Evolutionary conservation across 2,797 vertebrate species (phyloP).

Genomic region (Rhinella marina): DNA sequence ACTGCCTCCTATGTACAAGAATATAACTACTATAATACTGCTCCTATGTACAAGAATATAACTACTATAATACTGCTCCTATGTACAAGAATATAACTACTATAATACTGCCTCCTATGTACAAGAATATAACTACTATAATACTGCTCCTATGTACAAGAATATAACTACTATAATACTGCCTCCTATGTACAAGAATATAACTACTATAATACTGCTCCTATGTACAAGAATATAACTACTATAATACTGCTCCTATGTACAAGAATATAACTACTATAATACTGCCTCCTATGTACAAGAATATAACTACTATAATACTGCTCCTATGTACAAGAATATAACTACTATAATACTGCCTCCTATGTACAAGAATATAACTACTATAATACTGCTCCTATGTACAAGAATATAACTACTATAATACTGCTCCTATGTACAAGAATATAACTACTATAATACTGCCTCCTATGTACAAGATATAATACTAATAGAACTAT

Average conservation of each 20-base stretch:
- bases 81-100: no score
- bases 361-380: constrained; percentile 13
- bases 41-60: background rate
- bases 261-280: constrained; percentile 14
- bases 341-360: no score
- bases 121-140: no score
- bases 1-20: no score
- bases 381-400: constrained; percentile 1
- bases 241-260: constrained; percentile 16
- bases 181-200: background rate
- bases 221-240: constrained; percentile 9
- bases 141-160: no score
- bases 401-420: background rate
- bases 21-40: no score
- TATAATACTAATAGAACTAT: no score
- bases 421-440: background rate
- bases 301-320: constrained; percentile 10
- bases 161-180: no score
- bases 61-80: background rate
- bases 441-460: no score
- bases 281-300: background rate
- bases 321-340: background rate
- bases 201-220: background rate
- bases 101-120: no score
- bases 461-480: no score